phyloP scores from a whole-genome alignment of 2,888 invertebrate genomes.

The Calameuta pallipes region DNA sequence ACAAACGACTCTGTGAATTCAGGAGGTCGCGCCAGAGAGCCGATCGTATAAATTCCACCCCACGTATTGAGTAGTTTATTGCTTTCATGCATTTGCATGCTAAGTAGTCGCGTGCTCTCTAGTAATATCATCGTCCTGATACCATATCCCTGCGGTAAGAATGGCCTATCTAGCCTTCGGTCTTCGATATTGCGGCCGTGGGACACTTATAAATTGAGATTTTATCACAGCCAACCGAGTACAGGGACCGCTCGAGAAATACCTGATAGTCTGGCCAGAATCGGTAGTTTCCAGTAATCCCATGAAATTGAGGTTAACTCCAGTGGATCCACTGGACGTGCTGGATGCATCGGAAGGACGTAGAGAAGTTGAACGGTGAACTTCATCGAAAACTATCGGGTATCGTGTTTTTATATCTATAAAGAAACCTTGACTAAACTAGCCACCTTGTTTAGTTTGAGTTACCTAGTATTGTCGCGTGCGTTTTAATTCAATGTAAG shows the following conservation, averaged over 20 bases:
- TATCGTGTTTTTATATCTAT: neutral
- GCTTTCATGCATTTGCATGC: constrained; percentile 67
- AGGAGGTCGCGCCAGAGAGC: constrained; percentile 45
- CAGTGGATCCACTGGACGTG: neutral
- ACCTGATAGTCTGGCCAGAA: neutral
- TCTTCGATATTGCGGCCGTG: constrained; percentile 64
- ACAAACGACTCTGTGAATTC: constrained; percentile 1
- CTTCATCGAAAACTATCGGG: neutral
- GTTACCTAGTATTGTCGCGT: constrained; percentile 29
- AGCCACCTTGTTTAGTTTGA: neutral
- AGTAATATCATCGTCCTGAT: constrained; percentile 65
- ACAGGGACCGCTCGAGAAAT: neutral
- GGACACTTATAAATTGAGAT: constrained; percentile 67
- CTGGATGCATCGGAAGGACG: neutral
- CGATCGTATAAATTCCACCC: constrained; percentile 64
- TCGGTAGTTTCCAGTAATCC: neutral
- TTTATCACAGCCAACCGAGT: constrained; percentile 47
- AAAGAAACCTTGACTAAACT: neutral
- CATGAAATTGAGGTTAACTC: neutral
- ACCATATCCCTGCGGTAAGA: constrained; percentile 56
- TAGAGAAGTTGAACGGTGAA: neutral
- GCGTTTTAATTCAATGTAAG: constrained; percentile 37
- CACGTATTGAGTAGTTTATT: constrained; percentile 66
- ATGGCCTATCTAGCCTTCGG: constrained; percentile 63
- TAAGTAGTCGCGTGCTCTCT: constrained; percentile 65